Evolutionary conservation across 2,888 invertebrate genomes (phyloP), one percentile per base, ranked within the genome.

Genomic region (Linnaemya vulpina): DNA sequence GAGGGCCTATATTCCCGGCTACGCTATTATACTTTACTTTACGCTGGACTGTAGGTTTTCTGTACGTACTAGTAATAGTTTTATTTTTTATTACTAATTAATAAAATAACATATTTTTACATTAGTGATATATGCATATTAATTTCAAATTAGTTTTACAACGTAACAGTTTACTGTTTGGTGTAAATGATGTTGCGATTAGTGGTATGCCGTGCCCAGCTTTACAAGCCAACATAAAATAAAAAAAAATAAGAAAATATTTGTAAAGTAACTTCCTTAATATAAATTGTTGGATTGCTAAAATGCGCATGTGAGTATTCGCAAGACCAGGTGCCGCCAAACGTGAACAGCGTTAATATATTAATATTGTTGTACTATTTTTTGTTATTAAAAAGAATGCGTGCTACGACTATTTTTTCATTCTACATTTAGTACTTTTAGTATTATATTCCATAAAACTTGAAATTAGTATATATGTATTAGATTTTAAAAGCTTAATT

Each of bases 341-440:
- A 3, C 3, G 4, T 51, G 17, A 20, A 51, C 20, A 4, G 10
- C 10, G 9, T 9, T 51, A 51, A 30, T 22, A 17, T 25, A 38
- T 71, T 43, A 30, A 30, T 3, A 30, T n/a, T n/a, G n/a, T n/a
- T n/a, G n/a, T n/a, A 30, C 2, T 3, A 30, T 2, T 30, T 30
- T 25, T 68, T 58, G n/a, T 20, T 70, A 46, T 22, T 46, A 4
- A 25, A 17, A 68, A 77, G 74, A 85, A 85, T 85, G 84, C 84
- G 84, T 81, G 81, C 71, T 49, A 81, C 84, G 81, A 84, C 81
- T 67, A 70, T 73, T 76, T 74, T 71, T 73, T 40, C 51, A 65
- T 74, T 58, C 22, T n/a, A 67, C 71, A 67, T 20, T 67, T 67
- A 51, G 67, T 67, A 15, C 35, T 15, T 63, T 73, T 51, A 30